A percentile compares a stretch with the other conserved stretches of the same genome.
phyloP scores from a whole-genome alignment of 2,888 invertebrate genomes.

The Arctia plantaginis region DNA sequence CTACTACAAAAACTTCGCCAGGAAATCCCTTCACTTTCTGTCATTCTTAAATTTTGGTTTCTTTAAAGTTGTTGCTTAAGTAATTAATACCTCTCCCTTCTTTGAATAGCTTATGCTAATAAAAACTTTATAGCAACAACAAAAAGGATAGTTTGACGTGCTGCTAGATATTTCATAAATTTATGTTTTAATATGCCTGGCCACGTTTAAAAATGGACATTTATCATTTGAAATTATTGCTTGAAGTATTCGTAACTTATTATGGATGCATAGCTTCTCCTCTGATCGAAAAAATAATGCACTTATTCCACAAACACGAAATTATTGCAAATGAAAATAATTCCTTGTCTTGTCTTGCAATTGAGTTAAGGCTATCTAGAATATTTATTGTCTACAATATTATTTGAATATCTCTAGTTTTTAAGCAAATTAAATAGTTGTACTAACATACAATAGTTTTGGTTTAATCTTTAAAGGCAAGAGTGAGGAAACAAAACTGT shows the following conservation, averaged over 20 bases:
- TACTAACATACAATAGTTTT: background rate
- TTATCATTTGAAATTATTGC: background rate
- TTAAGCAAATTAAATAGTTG: background rate
- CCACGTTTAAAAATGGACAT: background rate
- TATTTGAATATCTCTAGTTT: background rate
- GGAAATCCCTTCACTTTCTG: background rate
- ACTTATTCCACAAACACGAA: background rate
- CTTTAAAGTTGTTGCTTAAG: slow-evolving; percentile 58
- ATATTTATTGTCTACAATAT: background rate
- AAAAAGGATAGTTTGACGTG: background rate
- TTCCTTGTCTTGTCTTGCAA: background rate
- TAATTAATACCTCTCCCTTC: slow-evolving; percentile 52
- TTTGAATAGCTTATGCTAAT: background rate
- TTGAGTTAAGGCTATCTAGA: background rate
- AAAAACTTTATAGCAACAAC: background rate
- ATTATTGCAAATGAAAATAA: background rate
- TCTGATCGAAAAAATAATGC: background rate
- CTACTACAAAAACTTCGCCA: slow-evolving; percentile 36
- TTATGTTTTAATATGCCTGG: background rate
- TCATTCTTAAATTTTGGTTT: slow-evolving; percentile 44
- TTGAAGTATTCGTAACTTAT: background rate
- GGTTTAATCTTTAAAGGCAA: background rate
- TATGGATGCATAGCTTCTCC: background rate
- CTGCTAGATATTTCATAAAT: background rate
- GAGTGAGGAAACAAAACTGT: background rate